Evolutionary conservation across 2,888 invertebrate genomes (phyloP).

Genomic region (Dione juno): DNA sequence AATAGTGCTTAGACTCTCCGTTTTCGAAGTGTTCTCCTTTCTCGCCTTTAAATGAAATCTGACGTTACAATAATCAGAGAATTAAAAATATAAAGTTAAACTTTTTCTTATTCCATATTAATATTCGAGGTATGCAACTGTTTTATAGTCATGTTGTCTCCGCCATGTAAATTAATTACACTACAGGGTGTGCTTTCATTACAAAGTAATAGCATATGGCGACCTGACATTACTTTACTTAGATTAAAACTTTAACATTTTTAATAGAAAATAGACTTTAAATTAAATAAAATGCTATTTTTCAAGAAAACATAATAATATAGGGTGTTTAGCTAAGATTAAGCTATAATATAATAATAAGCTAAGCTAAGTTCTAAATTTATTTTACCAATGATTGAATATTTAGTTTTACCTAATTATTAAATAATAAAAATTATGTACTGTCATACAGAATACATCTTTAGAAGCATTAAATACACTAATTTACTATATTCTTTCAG

Average conservation of each 20-base stretch:
- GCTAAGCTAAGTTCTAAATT: too few relatives aligned
- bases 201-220: constrained; percentile 15
- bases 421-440: too few relatives aligned
- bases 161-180: constrained; percentile 22
- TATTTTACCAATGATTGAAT: too few relatives aligned
- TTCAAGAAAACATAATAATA: not conserved
- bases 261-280: not conserved
- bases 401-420: too few relatives aligned
- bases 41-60: not conserved
- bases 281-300: not conserved
- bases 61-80: not conserved
- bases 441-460: too few relatives aligned
- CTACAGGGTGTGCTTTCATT: constrained; percentile 21
- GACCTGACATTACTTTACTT: constrained; percentile 9
- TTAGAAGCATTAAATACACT: too few relatives aligned
- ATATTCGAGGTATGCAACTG: constrained; percentile 18
- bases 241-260: constrained; percentile 12
- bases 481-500: too few relatives aligned
- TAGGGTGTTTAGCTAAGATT: too few relatives aligned
- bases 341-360: too few relatives aligned
- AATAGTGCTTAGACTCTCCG: too few relatives aligned
- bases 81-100: not conserved
- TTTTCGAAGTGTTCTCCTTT: too few relatives aligned
- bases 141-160: constrained; percentile 21
- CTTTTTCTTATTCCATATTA: not conserved